Evolutionary conservation across 2,888 invertebrate genomes (phyloP).

Genomic region (Polydrusus pterygomalis): DNA sequence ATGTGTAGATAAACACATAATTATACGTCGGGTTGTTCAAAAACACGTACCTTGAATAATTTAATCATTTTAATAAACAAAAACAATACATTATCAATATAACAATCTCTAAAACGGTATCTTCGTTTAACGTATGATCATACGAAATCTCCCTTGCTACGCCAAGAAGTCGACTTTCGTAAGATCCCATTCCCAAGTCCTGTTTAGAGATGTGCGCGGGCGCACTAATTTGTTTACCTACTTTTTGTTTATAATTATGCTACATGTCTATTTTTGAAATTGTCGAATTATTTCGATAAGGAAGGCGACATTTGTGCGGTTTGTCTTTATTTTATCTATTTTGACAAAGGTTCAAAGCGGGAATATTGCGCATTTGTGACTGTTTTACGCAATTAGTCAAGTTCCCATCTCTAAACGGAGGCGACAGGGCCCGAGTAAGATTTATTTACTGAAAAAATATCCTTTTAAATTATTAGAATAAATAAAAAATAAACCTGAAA

Average conservation of each 20-base stretch:
- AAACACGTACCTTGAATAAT: no score
- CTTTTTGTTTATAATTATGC: conserved; percentile 34
- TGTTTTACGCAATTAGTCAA: conserved; percentile 49
- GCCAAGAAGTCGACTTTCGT: conserved; percentile 44
- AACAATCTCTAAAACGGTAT: no score
- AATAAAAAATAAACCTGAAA: no score
- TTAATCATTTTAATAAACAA: no score
- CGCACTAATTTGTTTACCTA: conserved; percentile 41
- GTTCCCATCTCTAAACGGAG: conserved; percentile 54
- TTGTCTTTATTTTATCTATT: conserved; percentile 37
- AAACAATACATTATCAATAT: no score
- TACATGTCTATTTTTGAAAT: conserved; percentile 19
- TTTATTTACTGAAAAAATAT: conserved; percentile 6
- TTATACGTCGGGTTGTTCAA: no score
- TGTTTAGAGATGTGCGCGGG: conserved; percentile 62
- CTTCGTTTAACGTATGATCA: not conserved
- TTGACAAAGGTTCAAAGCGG: conserved; percentile 29
- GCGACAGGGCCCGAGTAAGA: conserved; percentile 42
- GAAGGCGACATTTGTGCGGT: not conserved
- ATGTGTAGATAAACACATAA: no score
- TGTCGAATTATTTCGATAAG: conserved; percentile 32
- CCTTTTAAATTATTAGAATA: no score
- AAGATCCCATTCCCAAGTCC: conserved; percentile 63
- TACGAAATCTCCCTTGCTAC: conserved; percentile 40
- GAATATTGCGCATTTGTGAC: conserved; percentile 47